Conservation (phyloP, 2,888 invertebrate species). For the Papilio elwesi region DNA sequence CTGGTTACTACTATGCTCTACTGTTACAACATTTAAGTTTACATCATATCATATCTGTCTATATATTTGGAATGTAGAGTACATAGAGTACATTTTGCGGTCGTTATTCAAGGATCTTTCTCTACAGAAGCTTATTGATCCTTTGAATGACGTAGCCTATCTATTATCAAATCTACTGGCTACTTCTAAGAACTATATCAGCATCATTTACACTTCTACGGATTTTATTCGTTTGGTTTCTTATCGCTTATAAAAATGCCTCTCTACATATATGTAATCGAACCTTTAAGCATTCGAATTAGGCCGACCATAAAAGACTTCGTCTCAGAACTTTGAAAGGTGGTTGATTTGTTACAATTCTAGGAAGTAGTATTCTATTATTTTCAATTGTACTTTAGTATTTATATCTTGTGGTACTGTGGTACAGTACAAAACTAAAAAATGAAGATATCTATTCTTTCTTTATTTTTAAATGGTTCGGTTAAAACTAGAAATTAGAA, state of each 20-base stretch:
- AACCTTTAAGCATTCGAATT: constrained; percentile 5
- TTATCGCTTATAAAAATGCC: background rate
- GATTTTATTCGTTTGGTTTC: constrained; percentile 1
- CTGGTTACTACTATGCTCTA: background rate
- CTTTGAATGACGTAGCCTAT: background rate
- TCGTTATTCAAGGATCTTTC: background rate
- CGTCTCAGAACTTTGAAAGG: background rate
- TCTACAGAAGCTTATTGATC: background rate
- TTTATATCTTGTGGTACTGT: background rate
- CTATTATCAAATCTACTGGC: background rate
- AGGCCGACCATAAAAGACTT: constrained; percentile 14
- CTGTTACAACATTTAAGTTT: background rate
- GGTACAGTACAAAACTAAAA: background rate
- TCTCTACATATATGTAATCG: background rate
- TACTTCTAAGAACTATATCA: background rate
- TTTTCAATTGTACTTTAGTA: background rate
- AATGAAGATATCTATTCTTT: background rate
- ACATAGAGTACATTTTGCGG: background rate
- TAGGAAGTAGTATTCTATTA: constrained; percentile 1
- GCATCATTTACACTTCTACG: background rate
- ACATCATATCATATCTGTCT: background rate
- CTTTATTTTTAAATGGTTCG: too few relatives aligned
- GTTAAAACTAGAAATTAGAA: too few relatives aligned
- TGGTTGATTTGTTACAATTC: background rate
- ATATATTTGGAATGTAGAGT: background rate